Conservation (phyloP, 2,113 vertebrate species). For the Gallinago jamesoni region DNA sequence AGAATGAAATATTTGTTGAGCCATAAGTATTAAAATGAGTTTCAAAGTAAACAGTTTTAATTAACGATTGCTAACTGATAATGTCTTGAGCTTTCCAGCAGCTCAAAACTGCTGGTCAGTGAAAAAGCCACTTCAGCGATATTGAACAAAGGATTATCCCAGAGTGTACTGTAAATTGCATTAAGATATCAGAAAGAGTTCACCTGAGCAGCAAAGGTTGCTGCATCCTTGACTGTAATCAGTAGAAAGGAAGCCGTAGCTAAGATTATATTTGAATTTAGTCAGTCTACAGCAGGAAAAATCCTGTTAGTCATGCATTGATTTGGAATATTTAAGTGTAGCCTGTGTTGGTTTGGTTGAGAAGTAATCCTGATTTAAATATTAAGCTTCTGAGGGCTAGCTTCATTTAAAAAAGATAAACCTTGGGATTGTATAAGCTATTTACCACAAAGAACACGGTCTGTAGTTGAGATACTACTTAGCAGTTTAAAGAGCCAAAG, state of each 20-base stretch:
- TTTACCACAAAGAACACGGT: not conserved
- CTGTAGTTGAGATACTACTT: not conserved
- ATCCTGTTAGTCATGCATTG: conserved; percentile 43
- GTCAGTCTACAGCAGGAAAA: not conserved
- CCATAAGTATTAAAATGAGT: not conserved
- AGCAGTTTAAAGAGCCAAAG: conserved; percentile 6
- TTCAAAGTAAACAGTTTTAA: conserved; percentile 4
- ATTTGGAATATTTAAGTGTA: conserved; percentile 58
- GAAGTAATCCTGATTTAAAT: conserved; percentile 54
- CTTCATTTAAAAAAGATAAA: conserved; percentile 67
- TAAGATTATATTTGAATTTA: conserved; percentile 30
- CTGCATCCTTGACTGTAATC: conserved; percentile 49
- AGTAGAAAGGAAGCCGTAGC: not conserved
- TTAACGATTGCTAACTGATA: not conserved
- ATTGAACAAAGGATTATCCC: conserved; percentile 46
- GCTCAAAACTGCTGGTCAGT: conserved; percentile 20
- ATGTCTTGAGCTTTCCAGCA: not conserved
- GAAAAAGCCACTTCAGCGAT: conserved; percentile 38
- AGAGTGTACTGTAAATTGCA: conserved; percentile 13
- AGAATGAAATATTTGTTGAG: not conserved
- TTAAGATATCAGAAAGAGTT: conserved; percentile 54
- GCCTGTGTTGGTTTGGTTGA: conserved; percentile 13
- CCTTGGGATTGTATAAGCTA: not conserved
- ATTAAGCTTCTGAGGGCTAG: conserved; percentile 47
- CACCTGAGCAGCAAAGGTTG: conserved; percentile 37